These are phyloP conservation scores for Oceanodroma tethys DNA, from an alignment of 2,113 vertebrate species.

Conservation along the genomic window DNA sequence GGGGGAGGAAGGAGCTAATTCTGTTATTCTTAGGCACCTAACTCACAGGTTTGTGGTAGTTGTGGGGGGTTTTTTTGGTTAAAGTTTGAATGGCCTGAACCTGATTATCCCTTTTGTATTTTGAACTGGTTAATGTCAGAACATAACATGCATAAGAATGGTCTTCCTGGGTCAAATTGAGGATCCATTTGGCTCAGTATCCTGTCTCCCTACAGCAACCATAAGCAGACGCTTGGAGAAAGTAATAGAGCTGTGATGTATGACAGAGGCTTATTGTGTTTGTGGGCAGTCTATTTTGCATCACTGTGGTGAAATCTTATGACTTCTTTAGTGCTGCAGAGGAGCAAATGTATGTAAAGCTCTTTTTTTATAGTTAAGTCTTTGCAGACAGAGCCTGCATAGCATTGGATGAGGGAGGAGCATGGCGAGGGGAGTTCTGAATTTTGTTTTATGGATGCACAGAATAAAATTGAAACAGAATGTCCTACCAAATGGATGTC, in stretches of 20 bases:
- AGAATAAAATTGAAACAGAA: neutral
- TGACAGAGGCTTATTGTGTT: neutral
- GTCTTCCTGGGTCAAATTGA: neutral
- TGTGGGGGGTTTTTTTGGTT: neutral
- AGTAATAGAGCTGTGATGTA: neutral
- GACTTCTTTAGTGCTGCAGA: neutral
- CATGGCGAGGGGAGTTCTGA: neutral
- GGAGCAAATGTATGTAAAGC: neutral
- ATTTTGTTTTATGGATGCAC: neutral
- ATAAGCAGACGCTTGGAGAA: neutral
- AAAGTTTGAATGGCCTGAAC: neutral
- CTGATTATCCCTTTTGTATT: neutral
- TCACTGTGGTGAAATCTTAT: neutral
- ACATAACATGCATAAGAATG: fast-evolving
- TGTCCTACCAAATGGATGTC: neutral
- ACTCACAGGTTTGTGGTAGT: neutral
- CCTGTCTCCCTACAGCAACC: neutral
- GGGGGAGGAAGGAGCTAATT: neutral
- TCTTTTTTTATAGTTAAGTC: neutral
- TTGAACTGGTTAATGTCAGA: neutral
- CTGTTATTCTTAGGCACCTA: neutral
- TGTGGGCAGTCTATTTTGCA: neutral
- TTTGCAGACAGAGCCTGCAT: neutral
- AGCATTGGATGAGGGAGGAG: neutral
- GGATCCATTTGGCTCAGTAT: neutral